Evolutionary conservation across 2,797 vertebrate species (phyloP).

Genomic region (Trichosurus vulpecula): DNA sequence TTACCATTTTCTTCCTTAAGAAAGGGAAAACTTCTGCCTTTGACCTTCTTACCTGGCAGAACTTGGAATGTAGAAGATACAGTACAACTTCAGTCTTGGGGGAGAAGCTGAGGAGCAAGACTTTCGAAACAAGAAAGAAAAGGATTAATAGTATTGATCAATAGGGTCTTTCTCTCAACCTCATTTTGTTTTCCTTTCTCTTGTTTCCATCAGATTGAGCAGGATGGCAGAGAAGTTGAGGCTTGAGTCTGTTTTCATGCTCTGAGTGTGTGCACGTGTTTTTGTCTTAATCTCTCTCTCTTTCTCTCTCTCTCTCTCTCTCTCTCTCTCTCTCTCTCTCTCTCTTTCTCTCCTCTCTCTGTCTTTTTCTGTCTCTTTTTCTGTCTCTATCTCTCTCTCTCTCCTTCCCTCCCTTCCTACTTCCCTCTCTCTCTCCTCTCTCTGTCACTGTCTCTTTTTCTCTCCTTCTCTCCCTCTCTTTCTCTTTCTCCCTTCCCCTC

Average conservation of each 20-base stretch:
- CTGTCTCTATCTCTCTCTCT: too few species aligned
- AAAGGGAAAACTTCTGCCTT: not conserved
- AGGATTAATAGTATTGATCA: not conserved
- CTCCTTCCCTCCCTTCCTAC: too few species aligned
- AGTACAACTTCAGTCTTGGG: not conserved
- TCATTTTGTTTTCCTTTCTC: not conserved
- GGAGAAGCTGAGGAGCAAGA: not conserved
- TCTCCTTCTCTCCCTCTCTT: not conserved
- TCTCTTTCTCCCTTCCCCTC: too few species aligned
- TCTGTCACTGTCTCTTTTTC: not conserved
- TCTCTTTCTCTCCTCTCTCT: too few species aligned
- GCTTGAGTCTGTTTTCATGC: not conserved
- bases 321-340: too few species aligned
- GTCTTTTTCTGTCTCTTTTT: too few species aligned
- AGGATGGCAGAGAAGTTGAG: not conserved
- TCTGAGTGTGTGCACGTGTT: not conserved
- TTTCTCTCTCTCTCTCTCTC: too few species aligned
- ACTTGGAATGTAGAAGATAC: not conserved
- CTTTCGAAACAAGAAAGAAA: not conserved
- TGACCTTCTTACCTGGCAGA: not conserved
- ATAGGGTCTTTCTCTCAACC: not conserved
- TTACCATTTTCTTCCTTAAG: not conserved
- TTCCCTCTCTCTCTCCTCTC: too few species aligned
- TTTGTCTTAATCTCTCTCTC: fast-evolving
- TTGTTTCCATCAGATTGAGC: not conserved